phyloP scores from a whole-genome alignment of 2,113 vertebrate species.

The Piliocolobus tephrosceles region DNA sequence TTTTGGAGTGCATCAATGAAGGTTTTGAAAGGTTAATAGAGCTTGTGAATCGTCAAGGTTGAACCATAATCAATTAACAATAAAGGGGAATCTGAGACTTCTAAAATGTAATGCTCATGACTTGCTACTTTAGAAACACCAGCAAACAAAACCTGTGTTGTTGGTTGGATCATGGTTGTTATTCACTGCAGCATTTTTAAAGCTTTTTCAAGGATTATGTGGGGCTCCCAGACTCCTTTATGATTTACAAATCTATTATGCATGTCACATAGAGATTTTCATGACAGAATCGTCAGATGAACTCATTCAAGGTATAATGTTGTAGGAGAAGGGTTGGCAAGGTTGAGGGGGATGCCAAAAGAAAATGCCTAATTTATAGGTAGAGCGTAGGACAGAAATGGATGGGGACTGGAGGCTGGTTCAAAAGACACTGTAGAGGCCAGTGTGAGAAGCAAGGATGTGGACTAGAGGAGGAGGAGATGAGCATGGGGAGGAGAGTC shows the following conservation, averaged over 20 bases:
- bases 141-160: not conserved
- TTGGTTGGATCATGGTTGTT: not conserved
- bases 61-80: not conserved
- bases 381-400: not conserved
- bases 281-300: not conserved
- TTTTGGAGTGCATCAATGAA: not conserved
- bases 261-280: not conserved
- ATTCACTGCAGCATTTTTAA: not conserved
- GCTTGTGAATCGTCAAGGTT: not conserved
- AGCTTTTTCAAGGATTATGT: not conserved
- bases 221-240: not conserved
- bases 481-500: no score
- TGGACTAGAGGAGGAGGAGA: not conserved
- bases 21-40: not conserved
- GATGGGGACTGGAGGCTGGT: not conserved
- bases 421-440: not conserved
- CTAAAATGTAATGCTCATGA: not conserved
- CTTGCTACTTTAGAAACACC: not conserved
- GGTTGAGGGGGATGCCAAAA: not conserved
- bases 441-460: not conserved
- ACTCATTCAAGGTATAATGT: not conserved
- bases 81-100: not conserved
- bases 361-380: not conserved
- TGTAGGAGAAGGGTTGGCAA: not conserved
- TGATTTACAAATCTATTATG: not conserved